Conservation (phyloP, 1,140 invertebrate species). For the Probaryconus sp. region DNA sequence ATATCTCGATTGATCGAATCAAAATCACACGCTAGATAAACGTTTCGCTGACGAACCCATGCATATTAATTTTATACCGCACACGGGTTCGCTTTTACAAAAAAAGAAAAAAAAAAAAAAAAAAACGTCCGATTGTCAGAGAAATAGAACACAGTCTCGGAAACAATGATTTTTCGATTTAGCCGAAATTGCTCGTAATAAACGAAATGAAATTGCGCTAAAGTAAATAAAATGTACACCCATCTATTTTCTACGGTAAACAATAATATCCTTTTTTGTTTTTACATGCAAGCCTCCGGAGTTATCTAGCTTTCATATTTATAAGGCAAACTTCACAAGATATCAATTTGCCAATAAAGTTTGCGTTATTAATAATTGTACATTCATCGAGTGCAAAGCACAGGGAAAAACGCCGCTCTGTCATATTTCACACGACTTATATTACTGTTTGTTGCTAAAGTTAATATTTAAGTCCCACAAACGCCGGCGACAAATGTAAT, state of each 20-base stretch:
- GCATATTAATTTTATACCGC: slow-evolving; percentile 78
- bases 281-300: slow-evolving; percentile 19
- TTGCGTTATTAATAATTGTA: slow-evolving; percentile 21
- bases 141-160: slow-evolving; percentile 45
- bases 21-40: slow-evolving; percentile 78
- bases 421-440: background rate
- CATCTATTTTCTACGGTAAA: slow-evolving; percentile 46
- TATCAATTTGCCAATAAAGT: slow-evolving; percentile 43
- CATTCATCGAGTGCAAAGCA: slow-evolving; percentile 5
- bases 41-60: slow-evolving; percentile 74
- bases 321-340: slow-evolving; percentile 39
- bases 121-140: slow-evolving; percentile 33
- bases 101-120: too few relatives aligned
- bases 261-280: slow-evolving; percentile 39
- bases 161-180: slow-evolving; percentile 76
- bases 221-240: slow-evolving; percentile 63
- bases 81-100: slow-evolving; percentile 42
- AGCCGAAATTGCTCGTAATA: slow-evolving; percentile 66
- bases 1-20: slow-evolving; percentile 77
- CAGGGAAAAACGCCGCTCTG: slow-evolving; percentile 1
- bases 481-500: slow-evolving; percentile 12
- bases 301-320: slow-evolving; percentile 26
- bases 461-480: slow-evolving; percentile 27
- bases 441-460: slow-evolving; percentile 27
- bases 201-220: slow-evolving; percentile 71